phyloP scores from a whole-genome alignment of 2,113 vertebrate species.

The Bubo bubo region DNA sequence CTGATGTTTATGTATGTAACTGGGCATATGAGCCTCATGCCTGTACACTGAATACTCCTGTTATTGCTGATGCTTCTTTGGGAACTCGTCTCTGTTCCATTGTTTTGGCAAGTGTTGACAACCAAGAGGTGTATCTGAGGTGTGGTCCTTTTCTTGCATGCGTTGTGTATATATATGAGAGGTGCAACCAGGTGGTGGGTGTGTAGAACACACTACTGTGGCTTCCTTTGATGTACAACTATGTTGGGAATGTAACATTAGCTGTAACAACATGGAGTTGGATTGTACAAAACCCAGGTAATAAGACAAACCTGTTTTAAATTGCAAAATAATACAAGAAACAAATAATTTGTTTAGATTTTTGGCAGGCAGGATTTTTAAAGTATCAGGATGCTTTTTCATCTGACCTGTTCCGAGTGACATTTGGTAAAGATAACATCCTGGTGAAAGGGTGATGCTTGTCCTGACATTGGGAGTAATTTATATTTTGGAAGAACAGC shows the following conservation, averaged over 20 bases:
- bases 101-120: background rate
- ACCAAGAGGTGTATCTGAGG: background rate
- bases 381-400: background rate
- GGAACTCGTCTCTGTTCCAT: background rate
- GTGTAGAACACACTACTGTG: background rate
- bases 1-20: background rate
- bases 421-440: background rate
- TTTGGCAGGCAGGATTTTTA: background rate
- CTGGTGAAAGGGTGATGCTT: background rate
- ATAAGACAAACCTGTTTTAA: background rate
- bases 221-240: background rate
- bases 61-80: background rate
- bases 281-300: background rate
- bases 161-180: background rate
- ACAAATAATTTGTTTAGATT: background rate
- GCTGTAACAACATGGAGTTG: background rate
- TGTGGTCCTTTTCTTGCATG: background rate
- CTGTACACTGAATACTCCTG: background rate
- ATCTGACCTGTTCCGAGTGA: background rate
- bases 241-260: background rate
- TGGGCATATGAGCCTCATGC: background rate
- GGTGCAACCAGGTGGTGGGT: background rate
- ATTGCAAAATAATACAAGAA: background rate
- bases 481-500: background rate
- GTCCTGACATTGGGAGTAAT: background rate